Conservation (phyloP, 2,888 invertebrate genomes). For the Lasius platythorax region DNA sequence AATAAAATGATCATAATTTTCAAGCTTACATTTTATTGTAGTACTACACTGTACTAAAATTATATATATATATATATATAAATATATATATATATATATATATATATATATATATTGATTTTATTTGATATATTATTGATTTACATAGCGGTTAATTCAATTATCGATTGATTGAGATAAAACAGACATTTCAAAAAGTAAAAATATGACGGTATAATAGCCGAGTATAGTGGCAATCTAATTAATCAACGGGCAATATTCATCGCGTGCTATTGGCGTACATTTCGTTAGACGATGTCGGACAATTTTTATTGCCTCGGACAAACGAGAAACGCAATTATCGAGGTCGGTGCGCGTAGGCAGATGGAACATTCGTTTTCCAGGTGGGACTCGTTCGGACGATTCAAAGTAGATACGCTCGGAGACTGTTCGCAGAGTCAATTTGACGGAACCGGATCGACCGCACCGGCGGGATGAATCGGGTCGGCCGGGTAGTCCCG, state of each 20-base stretch:
- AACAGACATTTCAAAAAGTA: not conserved
- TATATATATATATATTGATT: too few species aligned
- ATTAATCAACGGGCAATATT: constrained; percentile 37
- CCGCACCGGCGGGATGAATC: constrained; percentile 27
- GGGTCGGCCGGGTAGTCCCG: constrained; percentile 22
- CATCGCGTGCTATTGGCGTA: not conserved
- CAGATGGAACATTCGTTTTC: constrained; percentile 56
- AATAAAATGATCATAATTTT: not conserved
- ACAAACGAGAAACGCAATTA: constrained; percentile 59
- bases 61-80: too few species aligned
- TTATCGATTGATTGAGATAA: constrained; percentile 10
- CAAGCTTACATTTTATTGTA: not conserved
- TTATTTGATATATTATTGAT: not conserved
- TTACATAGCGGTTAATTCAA: not conserved
- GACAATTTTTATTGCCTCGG: constrained; percentile 37
- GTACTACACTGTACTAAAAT: too few species aligned
- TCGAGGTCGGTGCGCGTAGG: constrained; percentile 51
- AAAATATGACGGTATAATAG: not conserved
- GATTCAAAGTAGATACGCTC: constrained; percentile 52
- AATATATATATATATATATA: too few species aligned
- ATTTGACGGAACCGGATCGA: constrained; percentile 42
- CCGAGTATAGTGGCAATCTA: constrained; percentile 19
- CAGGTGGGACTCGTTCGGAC: constrained; percentile 37
- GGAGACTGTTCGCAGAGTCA: constrained; percentile 36
- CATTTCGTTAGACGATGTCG: constrained; percentile 31